Conservation (phyloP, 1,140 invertebrate species). For the Pissodes strobi region DNA sequence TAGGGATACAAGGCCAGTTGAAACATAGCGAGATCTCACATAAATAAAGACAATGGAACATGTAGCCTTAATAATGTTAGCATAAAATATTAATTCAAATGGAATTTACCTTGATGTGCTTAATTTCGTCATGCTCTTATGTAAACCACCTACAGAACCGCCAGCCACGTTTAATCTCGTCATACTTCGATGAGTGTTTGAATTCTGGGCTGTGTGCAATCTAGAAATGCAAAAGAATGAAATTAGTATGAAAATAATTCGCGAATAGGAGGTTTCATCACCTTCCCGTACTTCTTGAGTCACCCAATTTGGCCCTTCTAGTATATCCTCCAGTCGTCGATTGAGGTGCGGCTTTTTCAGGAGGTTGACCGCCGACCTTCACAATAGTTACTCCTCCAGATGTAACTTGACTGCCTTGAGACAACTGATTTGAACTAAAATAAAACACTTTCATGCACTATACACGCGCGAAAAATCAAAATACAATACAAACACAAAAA, state of each 20-base stretch:
- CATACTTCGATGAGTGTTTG: conserved; percentile 73
- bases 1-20: too few relatives aligned
- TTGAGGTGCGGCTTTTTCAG: conserved; percentile 22
- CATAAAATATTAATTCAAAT: too few relatives aligned
- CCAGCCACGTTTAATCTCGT: conserved; percentile 72
- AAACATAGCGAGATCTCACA: too few relatives aligned
- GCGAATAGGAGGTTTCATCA: background rate
- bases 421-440: conserved; percentile 51
- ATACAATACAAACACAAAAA: too few relatives aligned
- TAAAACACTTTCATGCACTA: background rate
- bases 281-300: conserved; percentile 69
- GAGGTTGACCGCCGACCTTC: conserved; percentile 64
- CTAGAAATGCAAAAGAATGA: conserved; percentile 39
- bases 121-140: conserved; percentile 80
- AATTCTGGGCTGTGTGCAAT: conserved; percentile 67
- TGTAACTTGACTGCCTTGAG: conserved; percentile 65
- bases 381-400: conserved; percentile 76
- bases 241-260: background rate
- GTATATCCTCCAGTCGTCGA: conserved; percentile 61
- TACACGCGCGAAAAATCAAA: too few relatives aligned
- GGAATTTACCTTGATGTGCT: conserved; percentile 75
- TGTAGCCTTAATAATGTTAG: too few relatives aligned
- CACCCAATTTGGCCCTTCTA: conserved; percentile 65
- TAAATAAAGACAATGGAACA: too few relatives aligned
- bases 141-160: conserved; percentile 74